A percentile compares a stretch with the other conserved stretches of the same genome.
These are phyloP conservation scores for Lutraria rhynchaena DNA, from an alignment of 1,140 invertebrate genomes.

Conservation along the genomic window DNA sequence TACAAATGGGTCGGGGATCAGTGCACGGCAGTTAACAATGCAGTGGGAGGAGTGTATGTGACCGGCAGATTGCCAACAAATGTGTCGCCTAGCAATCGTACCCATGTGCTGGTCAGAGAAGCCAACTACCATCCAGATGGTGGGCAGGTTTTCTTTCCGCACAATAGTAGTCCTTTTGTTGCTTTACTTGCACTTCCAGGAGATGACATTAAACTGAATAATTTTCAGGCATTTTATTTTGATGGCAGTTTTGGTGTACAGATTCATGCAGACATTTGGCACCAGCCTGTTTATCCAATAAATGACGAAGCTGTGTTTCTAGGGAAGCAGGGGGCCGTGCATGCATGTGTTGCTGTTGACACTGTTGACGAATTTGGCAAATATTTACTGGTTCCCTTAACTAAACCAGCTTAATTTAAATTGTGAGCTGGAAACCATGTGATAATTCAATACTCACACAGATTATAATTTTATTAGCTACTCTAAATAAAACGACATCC, in stretches of 20 bases:
- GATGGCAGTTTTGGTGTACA: slow-evolving; percentile 41
- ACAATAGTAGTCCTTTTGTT: slow-evolving; percentile 28
- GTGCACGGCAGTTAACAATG: slow-evolving; percentile 55
- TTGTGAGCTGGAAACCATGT: too few species aligned
- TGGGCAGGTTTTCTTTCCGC: slow-evolving; percentile 37
- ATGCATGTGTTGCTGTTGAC: slow-evolving; percentile 40
- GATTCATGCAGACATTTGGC: slow-evolving; percentile 45
- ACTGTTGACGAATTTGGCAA: slow-evolving; percentile 40
- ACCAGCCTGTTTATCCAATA: slow-evolving; percentile 50
- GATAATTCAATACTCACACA: too few species aligned
- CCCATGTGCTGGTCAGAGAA: slow-evolving; percentile 47
- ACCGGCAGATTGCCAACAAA: slow-evolving; percentile 56
- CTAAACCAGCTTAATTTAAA: slow-evolving; percentile 8
- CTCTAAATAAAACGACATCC: too few species aligned
- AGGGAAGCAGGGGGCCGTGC: slow-evolving; percentile 54
- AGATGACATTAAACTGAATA: slow-evolving; percentile 38
- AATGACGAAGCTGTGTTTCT: slow-evolving; percentile 25
- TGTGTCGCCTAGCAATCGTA: slow-evolving; percentile 47
- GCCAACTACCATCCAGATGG: slow-evolving; percentile 51
- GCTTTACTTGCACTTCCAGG: slow-evolving; percentile 38
- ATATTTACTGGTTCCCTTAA: slow-evolving; percentile 27
- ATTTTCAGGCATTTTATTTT: slow-evolving; percentile 53
- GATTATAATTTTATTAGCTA: too few species aligned
- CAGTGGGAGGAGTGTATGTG: slow-evolving; percentile 53
- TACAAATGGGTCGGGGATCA: slow-evolving; percentile 61